Evolutionary conservation across 2,113 vertebrate species (phyloP).

Genomic region (Rhizomys pruinosus): DNA sequence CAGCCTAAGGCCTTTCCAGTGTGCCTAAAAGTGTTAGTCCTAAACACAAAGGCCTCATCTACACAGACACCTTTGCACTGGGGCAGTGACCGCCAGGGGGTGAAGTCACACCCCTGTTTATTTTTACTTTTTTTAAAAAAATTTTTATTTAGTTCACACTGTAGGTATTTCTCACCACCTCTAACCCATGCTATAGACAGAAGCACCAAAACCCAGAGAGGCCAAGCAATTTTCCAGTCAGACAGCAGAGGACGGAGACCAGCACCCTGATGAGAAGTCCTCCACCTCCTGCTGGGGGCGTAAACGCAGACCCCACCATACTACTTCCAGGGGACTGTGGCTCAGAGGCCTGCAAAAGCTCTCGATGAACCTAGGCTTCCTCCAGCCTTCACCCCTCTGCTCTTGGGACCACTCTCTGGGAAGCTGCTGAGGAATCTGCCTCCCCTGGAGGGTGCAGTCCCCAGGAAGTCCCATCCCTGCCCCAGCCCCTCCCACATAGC

Average conservation of each 20-base stretch:
- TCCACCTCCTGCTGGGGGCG: background rate
- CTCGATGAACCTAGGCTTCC: background rate
- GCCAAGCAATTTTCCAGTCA: background rate
- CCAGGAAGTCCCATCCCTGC: background rate
- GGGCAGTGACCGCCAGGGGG: background rate
- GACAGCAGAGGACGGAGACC: background rate
- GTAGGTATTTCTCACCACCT: background rate
- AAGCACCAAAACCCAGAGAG: background rate
- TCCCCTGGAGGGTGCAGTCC: background rate
- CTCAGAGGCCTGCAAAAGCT: background rate
- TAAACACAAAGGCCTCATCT: background rate
- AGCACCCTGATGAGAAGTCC: background rate
- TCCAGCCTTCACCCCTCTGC: background rate
- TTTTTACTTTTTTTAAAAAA: too few relatives aligned
- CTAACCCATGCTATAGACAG: background rate
- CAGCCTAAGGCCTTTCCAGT: background rate
- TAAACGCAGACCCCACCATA: background rate
- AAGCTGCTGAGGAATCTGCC: constrained; percentile 40
- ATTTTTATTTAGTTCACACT: too few relatives aligned
- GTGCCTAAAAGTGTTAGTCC: background rate
- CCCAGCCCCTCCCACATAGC: background rate
- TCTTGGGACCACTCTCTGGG: constrained; percentile 22
- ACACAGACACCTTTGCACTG: background rate
- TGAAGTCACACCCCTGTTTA: background rate
- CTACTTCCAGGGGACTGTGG: background rate